phyloP scores from a whole-genome alignment of 1,140 invertebrate species.

The Trinorchestia longiramus region DNA sequence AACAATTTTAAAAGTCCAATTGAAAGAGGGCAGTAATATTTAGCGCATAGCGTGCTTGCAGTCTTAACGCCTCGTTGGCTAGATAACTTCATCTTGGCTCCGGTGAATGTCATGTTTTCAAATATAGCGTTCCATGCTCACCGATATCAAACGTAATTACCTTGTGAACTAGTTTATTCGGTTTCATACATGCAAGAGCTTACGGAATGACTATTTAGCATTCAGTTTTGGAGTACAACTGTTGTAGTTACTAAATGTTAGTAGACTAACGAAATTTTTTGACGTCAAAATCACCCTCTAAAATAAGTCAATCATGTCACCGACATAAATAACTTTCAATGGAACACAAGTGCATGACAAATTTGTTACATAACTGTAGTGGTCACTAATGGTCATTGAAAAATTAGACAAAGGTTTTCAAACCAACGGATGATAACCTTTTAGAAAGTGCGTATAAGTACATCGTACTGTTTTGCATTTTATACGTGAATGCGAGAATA shows the following conservation, averaged over 20 bases:
- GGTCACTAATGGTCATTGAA: not conserved
- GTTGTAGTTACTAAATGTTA: not conserved
- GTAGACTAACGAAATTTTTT: not conserved
- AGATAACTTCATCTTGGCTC: not conserved
- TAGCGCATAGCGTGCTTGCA: not conserved
- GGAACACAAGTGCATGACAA: not conserved
- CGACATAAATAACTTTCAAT: not conserved
- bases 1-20: not conserved
- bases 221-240: not conserved
- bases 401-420: not conserved
- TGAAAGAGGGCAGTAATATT: constrained; percentile 1
- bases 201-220: not conserved
- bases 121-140: not conserved
- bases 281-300: not conserved
- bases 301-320: not conserved
- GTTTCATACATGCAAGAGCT: not conserved
- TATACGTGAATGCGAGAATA: not conserved
- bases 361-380: not conserved
- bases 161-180: not conserved
- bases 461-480: not conserved
- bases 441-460: not conserved
- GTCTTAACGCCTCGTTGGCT: not conserved
- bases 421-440: not conserved
- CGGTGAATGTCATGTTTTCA: not conserved
- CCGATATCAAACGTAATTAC: not conserved